Conservation (phyloP, 2,888 invertebrate species). For the Choreutis nemorana region DNA sequence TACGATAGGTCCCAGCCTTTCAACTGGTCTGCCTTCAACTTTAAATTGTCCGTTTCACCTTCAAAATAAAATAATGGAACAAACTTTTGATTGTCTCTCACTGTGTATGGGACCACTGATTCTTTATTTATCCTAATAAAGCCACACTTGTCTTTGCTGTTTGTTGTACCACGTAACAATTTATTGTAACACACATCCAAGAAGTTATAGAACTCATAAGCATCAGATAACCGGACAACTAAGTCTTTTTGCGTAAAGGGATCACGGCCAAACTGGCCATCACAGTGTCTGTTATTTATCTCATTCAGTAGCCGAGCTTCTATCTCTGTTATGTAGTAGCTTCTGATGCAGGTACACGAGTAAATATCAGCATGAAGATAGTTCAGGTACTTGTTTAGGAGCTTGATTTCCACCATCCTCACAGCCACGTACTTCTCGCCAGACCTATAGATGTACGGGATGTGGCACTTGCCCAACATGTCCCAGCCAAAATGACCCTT, state of each 20-base stretch:
- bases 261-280: slow-evolving; percentile 87
- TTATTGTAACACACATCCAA: slow-evolving; percentile 90
- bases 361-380: slow-evolving; percentile 90
- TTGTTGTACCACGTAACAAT: slow-evolving; percentile 74
- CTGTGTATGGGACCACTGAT: slow-evolving; percentile 92
- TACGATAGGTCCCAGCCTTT: slow-evolving; percentile 94
- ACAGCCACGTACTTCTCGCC: slow-evolving; percentile 92
- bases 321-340: slow-evolving; percentile 91
- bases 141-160: slow-evolving; percentile 83
- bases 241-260: slow-evolving; percentile 88
- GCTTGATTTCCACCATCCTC: slow-evolving; percentile 90
- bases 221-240: slow-evolving; percentile 87
- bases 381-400: slow-evolving; percentile 87
- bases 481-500: slow-evolving; percentile 92
- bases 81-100: slow-evolving; percentile 82
- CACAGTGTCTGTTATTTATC: slow-evolving; percentile 92
- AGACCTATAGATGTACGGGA: slow-evolving; percentile 88
- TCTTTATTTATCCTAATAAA: slow-evolving; percentile 93
- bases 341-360: slow-evolving; percentile 89
- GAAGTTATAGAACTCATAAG: slow-evolving; percentile 89
- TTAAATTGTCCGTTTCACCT: slow-evolving; percentile 91
- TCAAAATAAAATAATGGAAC: slow-evolving; percentile 90
- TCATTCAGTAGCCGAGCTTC: slow-evolving; percentile 92
- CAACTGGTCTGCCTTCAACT: slow-evolving; percentile 84
- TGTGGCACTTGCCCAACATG: slow-evolving; percentile 82